Base-by-base conservation (phyloP, 2,113 vertebrate species). In the Sclerurus mexicanus region DNA sequence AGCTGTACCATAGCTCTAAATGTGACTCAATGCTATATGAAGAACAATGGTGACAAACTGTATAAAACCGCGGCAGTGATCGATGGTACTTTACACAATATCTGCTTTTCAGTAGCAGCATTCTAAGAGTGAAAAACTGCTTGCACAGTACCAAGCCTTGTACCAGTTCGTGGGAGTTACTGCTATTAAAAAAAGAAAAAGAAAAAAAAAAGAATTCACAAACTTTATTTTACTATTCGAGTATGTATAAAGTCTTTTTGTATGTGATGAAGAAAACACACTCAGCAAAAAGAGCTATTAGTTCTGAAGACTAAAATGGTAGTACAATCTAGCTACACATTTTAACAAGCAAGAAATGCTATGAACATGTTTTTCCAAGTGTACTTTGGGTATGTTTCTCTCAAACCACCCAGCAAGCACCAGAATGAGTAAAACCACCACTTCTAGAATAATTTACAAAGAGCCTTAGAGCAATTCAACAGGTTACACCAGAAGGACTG, bases 1-100 rank as follows among this genome's bases (percentile, higher is more conserved):
- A 91, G 96, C 97, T 97, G 98, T 91, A 64, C 67, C 66, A 74
- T 72, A 91, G 96, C 44, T 87, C 96, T 97, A 85, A 91, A 92
- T 97, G 97, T 97, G 96, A 97, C 95, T 93, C 96, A 96, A 83
- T 83, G 95, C 97, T 94, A 94, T 97, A 89, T 7, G 92, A 90
- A 97, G 98, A 98, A 99, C 98, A 99, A 99, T 99, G 98, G 98
- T 98, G 98, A 98, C 98, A 98, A 98, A 98, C 96, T 98, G 96
- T 98, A 98, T 97, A 97, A 98, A 98, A 97, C 97, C 91, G 95
- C 39, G 80, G 92, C 97, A 98, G 98, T 98, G 98, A 99, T 96
- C 94, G 94, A 97, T 97, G 91, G 96, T 95, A 96, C 96, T 97
- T 94, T 42, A 96, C 97, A 99, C 99, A 99, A 99, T 99, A 98